Percentiles rank a stretch among this genome's conserved stretches.
phyloP scores from a whole-genome alignment of 2,888 invertebrate species.

The Neoaliturus tenellus region DNA sequence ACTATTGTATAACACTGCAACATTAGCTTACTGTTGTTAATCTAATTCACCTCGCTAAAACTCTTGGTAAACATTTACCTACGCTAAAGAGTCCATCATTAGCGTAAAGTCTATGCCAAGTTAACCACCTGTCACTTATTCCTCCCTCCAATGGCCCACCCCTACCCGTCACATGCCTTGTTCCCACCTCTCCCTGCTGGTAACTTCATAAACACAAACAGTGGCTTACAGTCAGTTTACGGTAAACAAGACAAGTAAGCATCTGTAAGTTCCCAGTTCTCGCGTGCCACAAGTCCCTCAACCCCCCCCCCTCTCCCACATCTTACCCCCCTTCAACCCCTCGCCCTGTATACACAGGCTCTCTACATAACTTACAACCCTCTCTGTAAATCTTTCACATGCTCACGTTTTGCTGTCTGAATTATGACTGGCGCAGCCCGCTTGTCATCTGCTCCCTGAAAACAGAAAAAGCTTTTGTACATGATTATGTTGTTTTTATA shows the following conservation, averaged over 20 bases:
- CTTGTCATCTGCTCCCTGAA: constrained; percentile 18
- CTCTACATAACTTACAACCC: constrained; percentile 34
- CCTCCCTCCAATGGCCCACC: background rate
- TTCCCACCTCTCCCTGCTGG: background rate
- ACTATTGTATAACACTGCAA: too few species aligned
- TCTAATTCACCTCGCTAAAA: too few species aligned
- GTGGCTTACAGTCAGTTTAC: constrained; percentile 3
- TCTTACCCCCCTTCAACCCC: background rate
- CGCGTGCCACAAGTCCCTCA: constrained; percentile 13
- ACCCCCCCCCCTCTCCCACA: background rate
- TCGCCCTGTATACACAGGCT: background rate
- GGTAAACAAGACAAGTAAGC: background rate
- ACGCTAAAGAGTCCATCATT: too few species aligned
- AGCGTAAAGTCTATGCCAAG: too few species aligned
- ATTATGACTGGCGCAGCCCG: constrained; percentile 31
- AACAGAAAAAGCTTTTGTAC: background rate
- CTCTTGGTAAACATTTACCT: too few species aligned
- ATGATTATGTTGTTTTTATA: background rate
- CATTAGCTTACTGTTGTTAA: too few species aligned
- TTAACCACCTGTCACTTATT: background rate
- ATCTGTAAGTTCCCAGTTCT: constrained; percentile 14
- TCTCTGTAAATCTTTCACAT: constrained; percentile 29
- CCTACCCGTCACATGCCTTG: background rate
- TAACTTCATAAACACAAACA: constrained; percentile 1
- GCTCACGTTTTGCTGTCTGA: constrained; percentile 19